These are phyloP conservation scores for Lophochroa leadbeateri DNA, from an alignment of 2,113 vertebrate genomes.

Conservation along the genomic window DNA sequence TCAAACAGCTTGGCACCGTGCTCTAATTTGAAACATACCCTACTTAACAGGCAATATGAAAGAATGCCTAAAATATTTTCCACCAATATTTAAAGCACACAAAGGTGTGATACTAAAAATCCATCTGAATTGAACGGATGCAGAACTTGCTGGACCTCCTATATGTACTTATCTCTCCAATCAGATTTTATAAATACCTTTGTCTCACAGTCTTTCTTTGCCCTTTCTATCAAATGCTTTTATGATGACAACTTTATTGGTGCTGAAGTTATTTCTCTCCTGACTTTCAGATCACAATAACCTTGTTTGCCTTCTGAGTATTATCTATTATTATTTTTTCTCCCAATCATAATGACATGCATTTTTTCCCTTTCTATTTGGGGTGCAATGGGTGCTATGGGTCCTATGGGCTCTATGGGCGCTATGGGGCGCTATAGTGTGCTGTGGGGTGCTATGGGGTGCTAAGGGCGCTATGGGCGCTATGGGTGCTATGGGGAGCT, in stretches of 20 bases:
- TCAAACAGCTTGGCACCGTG: neutral
- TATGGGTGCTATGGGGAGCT: too few species aligned
- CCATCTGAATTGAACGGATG: neutral
- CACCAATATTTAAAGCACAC: neutral
- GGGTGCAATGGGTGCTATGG: too few species aligned
- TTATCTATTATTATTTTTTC: neutral
- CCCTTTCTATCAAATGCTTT: neutral
- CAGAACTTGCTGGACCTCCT: neutral
- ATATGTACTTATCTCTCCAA: neutral
- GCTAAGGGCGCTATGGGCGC: too few species aligned
- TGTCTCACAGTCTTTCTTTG: neutral
- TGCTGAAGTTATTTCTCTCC: constrained; percentile 5
- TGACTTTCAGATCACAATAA: constrained; percentile 12
- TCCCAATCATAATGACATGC: neutral
- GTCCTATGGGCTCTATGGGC: too few species aligned
- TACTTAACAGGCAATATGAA: neutral
- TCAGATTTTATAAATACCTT: neutral
- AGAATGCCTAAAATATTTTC: neutral
- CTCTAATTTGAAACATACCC: neutral
- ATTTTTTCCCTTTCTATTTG: neutral
- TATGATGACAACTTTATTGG: neutral
- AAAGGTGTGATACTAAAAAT: neutral
- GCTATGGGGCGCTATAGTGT: too few species aligned
- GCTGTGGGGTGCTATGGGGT: too few species aligned
- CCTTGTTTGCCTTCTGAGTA: neutral